Base-by-base conservation (phyloP, 2,113 vertebrate species). In the Pelodiscus sinensis region DNA sequence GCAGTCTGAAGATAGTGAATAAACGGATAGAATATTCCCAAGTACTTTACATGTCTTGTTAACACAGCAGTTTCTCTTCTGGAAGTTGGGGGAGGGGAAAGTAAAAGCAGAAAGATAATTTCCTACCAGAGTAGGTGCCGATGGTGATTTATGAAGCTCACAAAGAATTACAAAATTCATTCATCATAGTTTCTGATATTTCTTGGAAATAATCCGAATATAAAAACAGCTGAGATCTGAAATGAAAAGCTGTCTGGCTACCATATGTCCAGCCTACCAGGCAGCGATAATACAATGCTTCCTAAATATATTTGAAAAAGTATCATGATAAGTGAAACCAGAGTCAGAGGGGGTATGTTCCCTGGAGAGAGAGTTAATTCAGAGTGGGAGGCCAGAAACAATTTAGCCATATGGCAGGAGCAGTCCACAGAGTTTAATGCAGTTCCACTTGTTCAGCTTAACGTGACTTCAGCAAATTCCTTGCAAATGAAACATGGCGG, bases 1-100 rank as follows among this genome's bases (percentile, higher is more conserved):
- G 82, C 27, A 57, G 65, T 55, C 95, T 57, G 35, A 38, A 31
- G 65, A 18, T 71, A 22, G 79, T 78, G 68, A 86, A 78, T 9
- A 92, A 82, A 84, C 0, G 16, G 71, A 75, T 82, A 55, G 90
- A 95, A 96, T 22, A 9, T 22, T 91, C 80, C 71, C 5, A 35
- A 21, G n/a, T 71, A 71, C n/a, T 35, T 71, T 71, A 71, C n/a
- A 35, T 71, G 65, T 71, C 65, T 71, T 71, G 18, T 71, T 71
- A 71, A 35, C 65, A 19, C 65, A 71, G 65, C 68, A 8, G 13
- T 11, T 79, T 35, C 84, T 84, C 9, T 8, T 54, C 60, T 54
- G 50, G 12, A 9, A 4, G 24, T 50, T 82, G 65, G 60, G 68
- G 4, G 57, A 68, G 44, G 15, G 58, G 50, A 5, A 44, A 50